Percentiles rank a stretch among this genome's conserved stretches.
phyloP scores from a whole-genome alignment of 2,888 invertebrate species.

The Sminthurides aquaticus region DNA sequence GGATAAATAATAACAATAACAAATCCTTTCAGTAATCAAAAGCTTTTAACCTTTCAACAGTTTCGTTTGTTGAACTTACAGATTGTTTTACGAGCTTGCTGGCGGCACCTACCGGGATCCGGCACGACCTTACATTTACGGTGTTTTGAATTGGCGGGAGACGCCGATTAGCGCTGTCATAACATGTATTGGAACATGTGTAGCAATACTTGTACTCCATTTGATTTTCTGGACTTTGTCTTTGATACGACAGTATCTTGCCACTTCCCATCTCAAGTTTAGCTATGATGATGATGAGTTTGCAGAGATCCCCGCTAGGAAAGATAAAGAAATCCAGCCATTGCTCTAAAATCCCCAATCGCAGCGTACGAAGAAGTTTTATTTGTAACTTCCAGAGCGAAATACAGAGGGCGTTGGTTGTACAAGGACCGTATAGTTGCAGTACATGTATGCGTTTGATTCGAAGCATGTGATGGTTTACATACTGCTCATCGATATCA shows the following conservation, averaged over 20 bases:
- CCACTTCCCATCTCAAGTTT: not conserved
- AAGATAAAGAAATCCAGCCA: no score
- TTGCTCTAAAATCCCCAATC: no score
- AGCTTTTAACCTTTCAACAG: not conserved
- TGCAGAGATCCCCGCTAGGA: not conserved
- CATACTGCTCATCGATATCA: no score
- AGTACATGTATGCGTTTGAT: no score
- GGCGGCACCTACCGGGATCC: slow-evolving; percentile 8
- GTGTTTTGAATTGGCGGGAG: slow-evolving; percentile 11
- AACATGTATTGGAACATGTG: not conserved
- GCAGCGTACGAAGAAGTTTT: no score
- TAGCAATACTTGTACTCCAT: slow-evolving; percentile 1
- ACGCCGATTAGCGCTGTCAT: not conserved
- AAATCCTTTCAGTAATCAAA: no score
- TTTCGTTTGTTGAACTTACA: not conserved
- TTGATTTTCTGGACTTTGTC: slow-evolving; percentile 16
- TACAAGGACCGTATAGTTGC: no score
- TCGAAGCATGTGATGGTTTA: no score
- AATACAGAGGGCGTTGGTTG: no score
- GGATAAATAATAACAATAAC: no score
- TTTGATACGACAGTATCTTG: not conserved
- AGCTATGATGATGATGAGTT: not conserved
- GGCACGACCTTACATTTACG: slow-evolving; percentile 11
- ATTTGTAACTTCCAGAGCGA: no score
- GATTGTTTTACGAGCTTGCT: slow-evolving; percentile 14